Conservation (phyloP, 2,888 invertebrate species). For the Esperia sulphurella region DNA sequence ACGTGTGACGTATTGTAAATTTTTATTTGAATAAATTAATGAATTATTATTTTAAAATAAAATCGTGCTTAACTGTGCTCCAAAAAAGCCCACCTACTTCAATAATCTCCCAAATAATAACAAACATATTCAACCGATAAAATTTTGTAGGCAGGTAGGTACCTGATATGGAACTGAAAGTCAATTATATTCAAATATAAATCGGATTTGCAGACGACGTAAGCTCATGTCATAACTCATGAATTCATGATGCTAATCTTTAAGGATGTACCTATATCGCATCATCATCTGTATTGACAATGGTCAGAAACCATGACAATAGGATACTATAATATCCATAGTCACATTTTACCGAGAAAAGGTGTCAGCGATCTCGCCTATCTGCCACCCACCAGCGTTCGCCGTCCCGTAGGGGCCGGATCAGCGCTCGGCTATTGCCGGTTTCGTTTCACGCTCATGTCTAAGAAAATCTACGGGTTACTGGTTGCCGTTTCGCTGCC, state of each 20-base stretch:
- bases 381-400: no score
- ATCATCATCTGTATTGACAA: slow-evolving; percentile 22
- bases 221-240: slow-evolving; percentile 53
- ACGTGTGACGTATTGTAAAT: no score
- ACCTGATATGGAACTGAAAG: slow-evolving; percentile 72
- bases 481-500: no score
- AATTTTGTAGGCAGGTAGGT: slow-evolving; percentile 55
- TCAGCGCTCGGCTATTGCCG: no score
- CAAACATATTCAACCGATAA: slow-evolving; percentile 76
- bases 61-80: no score
- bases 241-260: no score
- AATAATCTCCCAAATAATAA: slow-evolving; percentile 72
- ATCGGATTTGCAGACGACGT: slow-evolving; percentile 78
- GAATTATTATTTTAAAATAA: no score
- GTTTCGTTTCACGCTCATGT: no score
- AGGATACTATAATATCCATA: background rate
- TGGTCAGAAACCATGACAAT: slow-evolving; percentile 36
- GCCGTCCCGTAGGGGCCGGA: no score
- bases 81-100: slow-evolving; percentile 19
- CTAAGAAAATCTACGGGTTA: no score
- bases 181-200: slow-evolving; percentile 80
- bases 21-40: no score
- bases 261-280: no score
- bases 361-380: slow-evolving; percentile 36
- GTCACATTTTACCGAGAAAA: slow-evolving; percentile 12